Base-by-base conservation (phyloP, 2,113 vertebrate species). In the Carassius gibelio region DNA sequence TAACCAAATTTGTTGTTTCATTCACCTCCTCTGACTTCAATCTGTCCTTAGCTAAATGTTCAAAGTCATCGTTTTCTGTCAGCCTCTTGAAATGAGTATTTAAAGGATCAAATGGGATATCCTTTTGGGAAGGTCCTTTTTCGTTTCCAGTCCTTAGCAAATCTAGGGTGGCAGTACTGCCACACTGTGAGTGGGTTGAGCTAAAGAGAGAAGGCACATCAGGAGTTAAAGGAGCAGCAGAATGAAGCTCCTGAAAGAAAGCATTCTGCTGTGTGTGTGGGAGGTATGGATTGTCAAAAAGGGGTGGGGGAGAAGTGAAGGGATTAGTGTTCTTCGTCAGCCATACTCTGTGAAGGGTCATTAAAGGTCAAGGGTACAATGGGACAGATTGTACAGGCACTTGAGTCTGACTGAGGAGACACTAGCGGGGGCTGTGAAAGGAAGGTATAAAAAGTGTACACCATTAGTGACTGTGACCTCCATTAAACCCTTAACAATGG, bases 351-450 rank as follows among this genome's bases (percentile, higher is more conserved):
- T 88, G 76, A 87, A 55, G 82, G 78, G 74, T 21, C 90, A 91
- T 74, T 89, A 83, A 88, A 92, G 91, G 74, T 90, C 90, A 90
- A 4, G 90, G 93, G 90, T 94, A 91, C 89, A 90, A 83, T 86
- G 66, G 87, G 86, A 93, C 82, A 86, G 91, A 91, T 90, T 90
- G 95, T 94, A 86, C 94, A 95, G 92, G 48, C 11, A 50, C 48
- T 50, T 50, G 94, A 90, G 93, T 96, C 95, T 97, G 95, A 94
- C 94, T 94, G 95, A 95, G 95, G 95, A 95, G 95, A 96, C 94
- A 96, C 94, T 95, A 96, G 95, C 94, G 94, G 94, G 96, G 94
- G 96, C 97, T 99, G 97, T 96, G 96, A 96, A 97, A 96, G 95
- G 94, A 96, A 97, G 93, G 95, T 93, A 97, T 89, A 93, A 93